Evolutionary conservation across 92 coral and sea anemone species (phyloP).

Genomic region (Epizoanthus rinbou): DNA sequence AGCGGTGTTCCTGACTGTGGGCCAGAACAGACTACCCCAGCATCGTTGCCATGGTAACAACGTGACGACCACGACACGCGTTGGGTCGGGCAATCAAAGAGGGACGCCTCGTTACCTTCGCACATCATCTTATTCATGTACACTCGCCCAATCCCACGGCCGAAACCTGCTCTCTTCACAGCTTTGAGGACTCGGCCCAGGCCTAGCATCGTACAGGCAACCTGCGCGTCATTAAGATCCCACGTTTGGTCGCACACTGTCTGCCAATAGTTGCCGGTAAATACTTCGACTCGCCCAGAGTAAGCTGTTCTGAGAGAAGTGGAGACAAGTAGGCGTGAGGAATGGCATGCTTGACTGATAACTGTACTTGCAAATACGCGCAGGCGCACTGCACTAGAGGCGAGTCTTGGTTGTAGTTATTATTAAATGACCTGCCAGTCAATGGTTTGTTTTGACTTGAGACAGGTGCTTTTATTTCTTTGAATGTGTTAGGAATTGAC

Average conservation of each 20-base stretch:
- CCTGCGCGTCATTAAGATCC: constrained; percentile 83
- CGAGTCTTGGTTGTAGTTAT: too few species aligned
- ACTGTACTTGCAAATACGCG: too few species aligned
- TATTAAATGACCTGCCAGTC: too few species aligned
- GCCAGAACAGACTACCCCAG: constrained; percentile 80
- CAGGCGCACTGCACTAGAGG: too few species aligned
- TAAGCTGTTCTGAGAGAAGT: not conserved
- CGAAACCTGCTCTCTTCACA: constrained; percentile 61
- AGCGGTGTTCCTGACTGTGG: constrained; percentile 55
- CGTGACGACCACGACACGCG: constrained; percentile 54
- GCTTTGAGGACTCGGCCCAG: constrained; percentile 72
- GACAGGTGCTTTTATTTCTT: too few species aligned
- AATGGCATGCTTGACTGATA: not conserved
- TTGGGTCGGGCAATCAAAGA: constrained; percentile 67
- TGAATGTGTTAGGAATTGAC: too few species aligned
- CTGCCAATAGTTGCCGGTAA: constrained; percentile 48
- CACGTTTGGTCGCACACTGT: constrained; percentile 77
- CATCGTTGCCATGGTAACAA: constrained; percentile 83
- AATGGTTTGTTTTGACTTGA: too few species aligned
- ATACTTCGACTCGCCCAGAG: constrained; percentile 34
- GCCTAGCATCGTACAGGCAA: constrained; percentile 75
- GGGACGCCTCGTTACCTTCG: constrained; percentile 60
- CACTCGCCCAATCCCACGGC: constrained; percentile 66
- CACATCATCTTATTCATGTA: constrained; percentile 68
- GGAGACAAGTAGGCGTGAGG: not conserved